Percentiles rank a stretch among this genome's conserved stretches.
Evolutionary conservation across 1,140 invertebrate genomes (phyloP).

Genomic region (Panagrolaimus sp.): DNA sequence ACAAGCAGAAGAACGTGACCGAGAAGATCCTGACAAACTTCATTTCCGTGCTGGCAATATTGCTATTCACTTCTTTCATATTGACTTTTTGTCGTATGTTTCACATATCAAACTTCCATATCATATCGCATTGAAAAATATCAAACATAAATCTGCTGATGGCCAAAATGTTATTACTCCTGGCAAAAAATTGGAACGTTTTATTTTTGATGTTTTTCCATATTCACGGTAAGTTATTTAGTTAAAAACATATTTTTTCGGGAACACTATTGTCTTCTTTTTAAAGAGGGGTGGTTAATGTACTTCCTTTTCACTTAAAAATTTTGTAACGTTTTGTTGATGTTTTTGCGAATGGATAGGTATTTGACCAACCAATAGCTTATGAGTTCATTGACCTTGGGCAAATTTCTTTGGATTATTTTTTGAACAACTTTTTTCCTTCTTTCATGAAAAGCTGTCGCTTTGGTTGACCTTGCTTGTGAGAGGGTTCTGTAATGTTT

Average conservation of each 20-base stretch:
- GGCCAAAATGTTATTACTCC: slow-evolving; percentile 67
- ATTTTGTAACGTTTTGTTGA: background rate
- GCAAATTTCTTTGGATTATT: no score
- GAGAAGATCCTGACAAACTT: slow-evolving; percentile 69
- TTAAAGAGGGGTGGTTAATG: background rate
- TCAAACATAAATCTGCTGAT: slow-evolving; percentile 73
- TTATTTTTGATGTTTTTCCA: slow-evolving; percentile 96
- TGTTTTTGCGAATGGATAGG: background rate
- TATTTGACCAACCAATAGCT: background rate
- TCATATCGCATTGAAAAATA: slow-evolving; percentile 95
- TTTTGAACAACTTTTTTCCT: no score
- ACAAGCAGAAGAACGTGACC: slow-evolving; percentile 74
- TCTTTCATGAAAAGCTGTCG: no score
- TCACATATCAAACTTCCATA: slow-evolving; percentile 68
- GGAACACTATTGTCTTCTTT: background rate
- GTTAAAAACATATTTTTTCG: background rate
- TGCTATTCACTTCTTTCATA: slow-evolving; percentile 93
- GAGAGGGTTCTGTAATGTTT: no score
- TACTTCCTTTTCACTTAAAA: background rate
- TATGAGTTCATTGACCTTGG: no score
- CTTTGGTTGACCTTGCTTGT: no score
- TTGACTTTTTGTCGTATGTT: slow-evolving; percentile 72
- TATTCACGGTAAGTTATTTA: slow-evolving; percentile 69
- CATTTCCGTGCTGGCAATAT: slow-evolving; percentile 91
- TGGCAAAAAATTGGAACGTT: slow-evolving; percentile 98